phyloP scores from a whole-genome alignment of 2,888 invertebrate genomes.

The Noctua janthina region DNA sequence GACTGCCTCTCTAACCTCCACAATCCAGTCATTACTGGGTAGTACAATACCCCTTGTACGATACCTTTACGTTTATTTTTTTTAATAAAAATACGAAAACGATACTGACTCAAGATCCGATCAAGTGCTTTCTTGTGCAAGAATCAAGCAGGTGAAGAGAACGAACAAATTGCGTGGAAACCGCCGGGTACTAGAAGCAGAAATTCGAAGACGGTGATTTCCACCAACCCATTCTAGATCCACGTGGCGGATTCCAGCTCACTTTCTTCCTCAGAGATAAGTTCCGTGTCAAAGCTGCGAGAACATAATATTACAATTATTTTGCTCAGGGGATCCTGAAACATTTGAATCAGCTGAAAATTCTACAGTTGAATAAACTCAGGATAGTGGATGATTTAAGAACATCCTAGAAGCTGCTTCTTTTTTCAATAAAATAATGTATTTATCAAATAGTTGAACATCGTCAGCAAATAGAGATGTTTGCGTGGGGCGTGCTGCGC shows the following conservation, averaged over 20 bases:
- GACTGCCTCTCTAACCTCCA: no score
- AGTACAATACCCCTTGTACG: no score
- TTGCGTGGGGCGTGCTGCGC: slow-evolving; percentile 68
- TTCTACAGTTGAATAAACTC: background rate
- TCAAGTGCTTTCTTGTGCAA: background rate
- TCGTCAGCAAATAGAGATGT: slow-evolving; percentile 78
- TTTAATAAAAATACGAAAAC: background rate
- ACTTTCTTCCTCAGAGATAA: background rate
- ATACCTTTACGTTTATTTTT: no score
- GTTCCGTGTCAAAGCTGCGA: background rate
- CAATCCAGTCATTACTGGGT: no score
- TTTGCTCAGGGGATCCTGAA: background rate
- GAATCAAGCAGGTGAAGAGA: background rate
- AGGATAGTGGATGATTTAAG: background rate
- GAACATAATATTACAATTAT: background rate
- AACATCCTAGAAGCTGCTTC: no score
- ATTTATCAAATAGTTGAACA: slow-evolving; percentile 72
- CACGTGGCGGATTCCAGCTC: background rate
- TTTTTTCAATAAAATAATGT: background rate
- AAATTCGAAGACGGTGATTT: background rate
- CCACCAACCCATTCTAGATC: background rate
- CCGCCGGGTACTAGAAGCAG: background rate
- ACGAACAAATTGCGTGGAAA: background rate
- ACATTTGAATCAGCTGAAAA: background rate
- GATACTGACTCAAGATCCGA: background rate